Conservation (phyloP, 1,140 invertebrate genomes). For the Atta cephalotes region DNA sequence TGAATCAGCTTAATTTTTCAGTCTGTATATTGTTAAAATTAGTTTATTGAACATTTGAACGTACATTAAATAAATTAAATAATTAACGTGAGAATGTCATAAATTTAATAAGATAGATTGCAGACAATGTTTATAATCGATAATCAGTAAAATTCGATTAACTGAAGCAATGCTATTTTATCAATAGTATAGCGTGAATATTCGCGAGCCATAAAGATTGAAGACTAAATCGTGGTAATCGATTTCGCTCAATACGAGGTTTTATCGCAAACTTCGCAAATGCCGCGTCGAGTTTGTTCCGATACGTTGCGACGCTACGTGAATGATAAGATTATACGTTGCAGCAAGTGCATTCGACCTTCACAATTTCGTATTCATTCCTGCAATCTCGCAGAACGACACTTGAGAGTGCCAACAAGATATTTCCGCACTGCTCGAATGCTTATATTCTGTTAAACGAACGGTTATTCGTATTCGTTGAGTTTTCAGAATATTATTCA, state of each 20-base stretch:
- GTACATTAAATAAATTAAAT: conserved; percentile 10
- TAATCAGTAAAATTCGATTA: conserved; percentile 12
- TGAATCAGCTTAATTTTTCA: neutral
- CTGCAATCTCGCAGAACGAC: conserved; percentile 46
- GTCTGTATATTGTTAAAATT: neutral
- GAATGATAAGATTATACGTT: conserved; percentile 56
- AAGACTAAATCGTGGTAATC: conserved; percentile 38
- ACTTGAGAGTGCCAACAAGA: conserved; percentile 25
- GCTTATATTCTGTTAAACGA: conserved; percentile 19
- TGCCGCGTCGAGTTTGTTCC: conserved; percentile 16
- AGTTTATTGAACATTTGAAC: neutral
- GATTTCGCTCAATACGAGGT: conserved; percentile 31
- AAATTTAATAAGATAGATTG: conserved; percentile 20
- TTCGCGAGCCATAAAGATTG: neutral
- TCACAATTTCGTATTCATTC: conserved; percentile 50
- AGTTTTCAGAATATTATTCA: conserved; percentile 11
- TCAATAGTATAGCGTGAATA: neutral
- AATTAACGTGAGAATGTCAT: conserved; percentile 10
- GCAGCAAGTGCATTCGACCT: conserved; percentile 44
- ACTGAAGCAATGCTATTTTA: conserved; percentile 38
- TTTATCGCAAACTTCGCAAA: conserved; percentile 14
- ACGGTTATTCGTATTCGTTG: neutral
- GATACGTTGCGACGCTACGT: conserved; percentile 24
- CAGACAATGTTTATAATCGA: neutral
- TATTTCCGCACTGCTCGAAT: conserved; percentile 1